Conservation (phyloP, 2,113 vertebrate species). For the Corythaixoides concolor region DNA sequence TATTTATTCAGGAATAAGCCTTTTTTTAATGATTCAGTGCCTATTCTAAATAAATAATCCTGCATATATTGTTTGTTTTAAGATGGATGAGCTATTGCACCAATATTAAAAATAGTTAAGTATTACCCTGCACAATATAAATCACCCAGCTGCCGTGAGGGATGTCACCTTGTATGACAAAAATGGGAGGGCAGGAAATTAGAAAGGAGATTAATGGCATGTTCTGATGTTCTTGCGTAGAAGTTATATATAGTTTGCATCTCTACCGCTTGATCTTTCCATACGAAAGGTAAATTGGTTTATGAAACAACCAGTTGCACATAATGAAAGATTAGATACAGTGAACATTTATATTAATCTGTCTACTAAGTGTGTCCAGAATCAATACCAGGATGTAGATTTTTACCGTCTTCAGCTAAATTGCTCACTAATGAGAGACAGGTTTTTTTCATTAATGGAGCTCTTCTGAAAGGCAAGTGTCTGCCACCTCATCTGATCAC, state of each 20-base stretch:
- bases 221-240: constrained; percentile 28
- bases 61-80: background rate
- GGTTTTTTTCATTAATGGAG: background rate
- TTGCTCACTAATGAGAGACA: background rate
- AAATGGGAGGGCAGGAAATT: constrained; percentile 45
- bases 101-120: constrained; percentile 57
- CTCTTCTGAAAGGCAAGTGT: background rate
- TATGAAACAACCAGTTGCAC: background rate
- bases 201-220: constrained; percentile 57
- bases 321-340: constrained; percentile 27
- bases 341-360: constrained; percentile 45
- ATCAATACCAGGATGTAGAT: background rate
- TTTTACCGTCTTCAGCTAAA: background rate
- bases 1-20: constrained; percentile 17
- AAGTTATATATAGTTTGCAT: constrained; percentile 13
- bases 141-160: constrained; percentile 40
- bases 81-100: constrained; percentile 43
- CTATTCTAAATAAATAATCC: constrained; percentile 37
- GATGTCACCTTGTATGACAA: constrained; percentile 43
- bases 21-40: background rate
- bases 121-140: constrained; percentile 40
- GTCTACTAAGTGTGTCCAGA: background rate
- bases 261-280: constrained; percentile 5
- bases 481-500: background rate
- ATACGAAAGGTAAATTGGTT: constrained; percentile 22